phyloP scores from a whole-genome alignment of 2,113 vertebrate species.

The Rattus rattus region DNA sequence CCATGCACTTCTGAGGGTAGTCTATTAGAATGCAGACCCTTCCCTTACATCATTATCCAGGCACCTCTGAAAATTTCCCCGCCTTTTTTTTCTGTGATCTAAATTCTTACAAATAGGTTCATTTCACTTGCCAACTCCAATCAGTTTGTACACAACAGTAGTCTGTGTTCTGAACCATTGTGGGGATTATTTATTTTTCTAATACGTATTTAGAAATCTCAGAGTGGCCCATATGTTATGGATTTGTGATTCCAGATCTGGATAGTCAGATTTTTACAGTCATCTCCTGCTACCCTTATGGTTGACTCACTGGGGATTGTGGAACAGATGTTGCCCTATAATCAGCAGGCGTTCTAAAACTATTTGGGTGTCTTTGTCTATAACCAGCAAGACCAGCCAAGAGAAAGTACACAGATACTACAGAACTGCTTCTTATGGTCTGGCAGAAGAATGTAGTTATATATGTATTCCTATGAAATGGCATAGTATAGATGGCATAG shows the following conservation, averaged over 20 bases:
- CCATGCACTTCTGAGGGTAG: constrained; percentile 19
- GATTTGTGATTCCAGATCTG: background rate
- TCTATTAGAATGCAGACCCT: background rate
- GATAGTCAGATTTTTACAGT: constrained; percentile 12
- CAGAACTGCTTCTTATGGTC: constrained; percentile 14
- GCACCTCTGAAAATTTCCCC: background rate
- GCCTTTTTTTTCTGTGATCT: background rate
- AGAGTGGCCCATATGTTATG: background rate
- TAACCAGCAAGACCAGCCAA: background rate
- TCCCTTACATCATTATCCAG: background rate
- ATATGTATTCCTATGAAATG: constrained; percentile 11
- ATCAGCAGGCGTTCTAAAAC: background rate
- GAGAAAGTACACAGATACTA: background rate
- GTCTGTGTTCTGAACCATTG: background rate
- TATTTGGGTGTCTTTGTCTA: background rate
- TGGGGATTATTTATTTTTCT: background rate
- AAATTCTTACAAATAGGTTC: background rate
- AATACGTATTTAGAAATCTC: constrained; percentile 8
- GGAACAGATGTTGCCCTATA: background rate
- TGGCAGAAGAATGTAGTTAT: background rate
- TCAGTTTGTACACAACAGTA: constrained; percentile 13
- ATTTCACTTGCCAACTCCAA: constrained; percentile 23
- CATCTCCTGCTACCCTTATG: background rate
- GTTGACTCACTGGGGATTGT: background rate
- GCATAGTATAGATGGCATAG: background rate